phyloP scores from a whole-genome alignment of 2,113 vertebrate species.

The Melanerpes aurifrons region DNA sequence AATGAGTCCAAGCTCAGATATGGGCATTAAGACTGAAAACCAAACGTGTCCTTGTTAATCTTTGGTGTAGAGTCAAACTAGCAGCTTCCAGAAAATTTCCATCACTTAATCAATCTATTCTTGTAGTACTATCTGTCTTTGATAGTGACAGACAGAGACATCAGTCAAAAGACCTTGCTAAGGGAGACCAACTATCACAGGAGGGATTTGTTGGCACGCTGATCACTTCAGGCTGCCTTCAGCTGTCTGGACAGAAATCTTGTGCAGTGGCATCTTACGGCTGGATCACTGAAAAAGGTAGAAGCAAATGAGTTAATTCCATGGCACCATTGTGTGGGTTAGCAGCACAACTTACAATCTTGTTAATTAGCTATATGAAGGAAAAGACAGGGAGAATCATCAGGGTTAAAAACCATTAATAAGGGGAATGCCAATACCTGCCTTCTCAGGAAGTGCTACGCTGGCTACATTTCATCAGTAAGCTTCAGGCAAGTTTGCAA shows the following conservation, averaged over 20 bases:
- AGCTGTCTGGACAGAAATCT: background rate
- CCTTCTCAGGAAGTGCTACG: background rate
- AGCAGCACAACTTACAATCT: background rate
- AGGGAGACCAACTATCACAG: background rate
- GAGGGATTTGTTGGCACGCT: background rate
- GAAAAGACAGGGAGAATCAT: rapidly evolving
- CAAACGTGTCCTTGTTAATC: background rate
- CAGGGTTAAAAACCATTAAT: background rate
- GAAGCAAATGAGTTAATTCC: background rate
- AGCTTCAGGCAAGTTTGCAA: background rate
- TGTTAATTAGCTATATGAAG: background rate
- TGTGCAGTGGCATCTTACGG: background rate
- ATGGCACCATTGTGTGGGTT: background rate
- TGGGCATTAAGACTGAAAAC: background rate
- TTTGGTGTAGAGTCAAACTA: background rate
- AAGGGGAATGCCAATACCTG: background rate
- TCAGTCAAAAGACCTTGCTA: background rate
- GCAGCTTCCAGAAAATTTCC: background rate
- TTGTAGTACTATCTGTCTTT: background rate
- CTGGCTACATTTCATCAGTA: background rate
- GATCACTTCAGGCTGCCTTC: background rate
- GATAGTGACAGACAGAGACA: background rate
- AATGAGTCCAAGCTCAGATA: background rate
- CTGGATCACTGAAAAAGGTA: background rate
- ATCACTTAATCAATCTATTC: background rate